A percentile compares a stretch with the other conserved stretches of the same genome.
These are phyloP conservation scores for Gisinianus flammeolus DNA, from an alignment of 2,888 invertebrate genomes.

Conservation along the genomic window DNA sequence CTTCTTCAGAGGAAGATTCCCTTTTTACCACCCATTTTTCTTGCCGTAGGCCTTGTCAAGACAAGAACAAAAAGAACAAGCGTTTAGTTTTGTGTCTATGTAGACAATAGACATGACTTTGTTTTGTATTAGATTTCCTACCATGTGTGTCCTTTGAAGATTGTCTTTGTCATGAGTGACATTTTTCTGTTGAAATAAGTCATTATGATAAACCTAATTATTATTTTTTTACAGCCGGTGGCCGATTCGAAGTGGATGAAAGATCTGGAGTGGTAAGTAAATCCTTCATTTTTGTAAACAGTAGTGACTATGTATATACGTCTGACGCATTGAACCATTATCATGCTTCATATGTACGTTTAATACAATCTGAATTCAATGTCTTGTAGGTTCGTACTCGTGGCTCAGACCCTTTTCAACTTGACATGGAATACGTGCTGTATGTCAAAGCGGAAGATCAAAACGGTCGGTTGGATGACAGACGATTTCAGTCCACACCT, in stretches of 20 bases:
- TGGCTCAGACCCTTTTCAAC: slow-evolving; percentile 88
- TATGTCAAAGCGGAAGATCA: slow-evolving; percentile 97
- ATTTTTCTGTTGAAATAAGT: slow-evolving; percentile 12
- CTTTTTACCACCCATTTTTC: no score
- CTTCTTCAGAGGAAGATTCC: no score
- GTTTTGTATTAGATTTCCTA: no score
- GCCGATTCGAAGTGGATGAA: slow-evolving; percentile 84
- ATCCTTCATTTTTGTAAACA: no score
- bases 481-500: slow-evolving; percentile 86
- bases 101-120: neutral
- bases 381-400: no score
- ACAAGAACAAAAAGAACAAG: no score
- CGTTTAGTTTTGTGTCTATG: neutral
- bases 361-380: no score
- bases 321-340: no score
- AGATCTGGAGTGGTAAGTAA: slow-evolving; percentile 90
- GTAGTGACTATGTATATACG: no score
- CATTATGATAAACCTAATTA: slow-evolving; percentile 19
- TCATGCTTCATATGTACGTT: no score
- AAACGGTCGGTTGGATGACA: slow-evolving; percentile 89
- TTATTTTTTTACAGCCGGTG: slow-evolving; percentile 64
- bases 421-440: slow-evolving; percentile 95
- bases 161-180: slow-evolving; percentile 18
- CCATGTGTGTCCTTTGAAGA: no score
- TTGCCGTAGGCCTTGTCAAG: no score